phyloP scores from a whole-genome alignment of 2,888 invertebrate species.

The Cryptocheilus praepositus region DNA sequence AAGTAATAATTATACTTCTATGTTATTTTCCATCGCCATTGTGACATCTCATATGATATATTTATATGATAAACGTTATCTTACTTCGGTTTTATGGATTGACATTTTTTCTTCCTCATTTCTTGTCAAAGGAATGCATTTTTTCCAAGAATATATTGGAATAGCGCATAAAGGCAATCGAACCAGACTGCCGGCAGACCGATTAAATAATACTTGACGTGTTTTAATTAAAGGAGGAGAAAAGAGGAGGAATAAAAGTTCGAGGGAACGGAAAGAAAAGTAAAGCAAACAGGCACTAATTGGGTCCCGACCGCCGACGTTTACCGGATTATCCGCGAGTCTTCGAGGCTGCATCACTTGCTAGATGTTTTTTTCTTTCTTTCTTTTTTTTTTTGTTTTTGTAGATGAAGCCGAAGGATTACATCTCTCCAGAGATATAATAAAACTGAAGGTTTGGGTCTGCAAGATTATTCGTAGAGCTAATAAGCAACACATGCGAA shows the following conservation, averaged over 20 bases:
- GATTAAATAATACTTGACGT: constrained; percentile 34
- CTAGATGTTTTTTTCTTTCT: constrained; percentile 61
- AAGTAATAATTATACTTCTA: no score
- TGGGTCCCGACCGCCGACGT: constrained; percentile 60
- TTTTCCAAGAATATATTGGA: no score
- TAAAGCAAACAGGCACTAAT: constrained; percentile 63
- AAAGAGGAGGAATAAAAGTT: constrained; percentile 31
- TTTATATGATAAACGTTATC: no score
- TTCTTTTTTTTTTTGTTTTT: no score
- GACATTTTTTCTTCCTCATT: no score
- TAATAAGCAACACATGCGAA: constrained; percentile 64
- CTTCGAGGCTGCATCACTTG: constrained; percentile 35
- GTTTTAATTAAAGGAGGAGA: constrained; percentile 48
- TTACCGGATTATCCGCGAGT: constrained; percentile 54
- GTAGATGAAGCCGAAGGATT: constrained; percentile 38
- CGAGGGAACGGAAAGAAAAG: constrained; percentile 42
- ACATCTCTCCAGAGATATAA: constrained; percentile 71
- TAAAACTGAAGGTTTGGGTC: constrained; percentile 55
- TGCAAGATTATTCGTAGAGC: constrained; percentile 32
- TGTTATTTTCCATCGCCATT: no score
- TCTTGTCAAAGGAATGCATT: no score
- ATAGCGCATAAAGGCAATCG: no score
- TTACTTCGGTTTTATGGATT: no score
- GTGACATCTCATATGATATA: no score
- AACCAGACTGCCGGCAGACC: neutral